Conservation (phyloP, 1,140 invertebrate genomes). For the Drosophila parabipectinata region DNA sequence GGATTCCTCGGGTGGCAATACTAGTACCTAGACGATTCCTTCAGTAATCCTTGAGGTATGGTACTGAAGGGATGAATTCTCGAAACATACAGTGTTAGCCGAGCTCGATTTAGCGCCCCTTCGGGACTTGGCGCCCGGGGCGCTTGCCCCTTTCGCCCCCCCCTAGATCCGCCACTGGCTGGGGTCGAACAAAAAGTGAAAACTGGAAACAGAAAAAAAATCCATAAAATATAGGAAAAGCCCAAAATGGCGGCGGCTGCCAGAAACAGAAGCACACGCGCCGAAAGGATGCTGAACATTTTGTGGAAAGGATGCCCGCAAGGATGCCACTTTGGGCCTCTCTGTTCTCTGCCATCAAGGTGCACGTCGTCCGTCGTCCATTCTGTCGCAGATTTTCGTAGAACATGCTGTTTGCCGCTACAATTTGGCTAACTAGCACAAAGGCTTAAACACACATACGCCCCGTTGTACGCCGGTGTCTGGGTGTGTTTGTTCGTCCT, state of each 20-base stretch:
- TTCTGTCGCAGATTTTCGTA: slow-evolving; percentile 34
- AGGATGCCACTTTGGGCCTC: slow-evolving; percentile 19
- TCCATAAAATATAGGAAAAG: slow-evolving; percentile 12
- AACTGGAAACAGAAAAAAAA: neutral
- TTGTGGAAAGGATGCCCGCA: slow-evolving; percentile 28
- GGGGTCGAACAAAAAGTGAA: slow-evolving; percentile 25
- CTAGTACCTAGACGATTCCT: too few species aligned
- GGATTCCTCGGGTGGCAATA: too few species aligned
- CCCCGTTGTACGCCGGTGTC: neutral
- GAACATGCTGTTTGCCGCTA: slow-evolving; percentile 38
- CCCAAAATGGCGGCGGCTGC: slow-evolving; percentile 47
- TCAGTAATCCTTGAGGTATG: too few species aligned
- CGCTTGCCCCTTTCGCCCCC: too few species aligned
- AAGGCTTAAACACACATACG: slow-evolving; percentile 56
- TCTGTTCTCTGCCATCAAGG: slow-evolving; percentile 45
- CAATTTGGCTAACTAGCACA: slow-evolving; percentile 65
- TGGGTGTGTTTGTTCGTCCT: neutral
- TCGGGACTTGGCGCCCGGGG: too few species aligned
- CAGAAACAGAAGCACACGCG: slow-evolving; percentile 34
- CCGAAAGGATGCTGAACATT: slow-evolving; percentile 11
- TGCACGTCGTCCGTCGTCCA: slow-evolving; percentile 45
- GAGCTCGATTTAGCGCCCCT: too few species aligned
- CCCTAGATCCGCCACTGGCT: too few species aligned
- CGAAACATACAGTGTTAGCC: too few species aligned
- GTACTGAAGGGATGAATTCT: too few species aligned